phyloP scores from a whole-genome alignment of 2,888 invertebrate genomes.

The Stenurella melanura region DNA sequence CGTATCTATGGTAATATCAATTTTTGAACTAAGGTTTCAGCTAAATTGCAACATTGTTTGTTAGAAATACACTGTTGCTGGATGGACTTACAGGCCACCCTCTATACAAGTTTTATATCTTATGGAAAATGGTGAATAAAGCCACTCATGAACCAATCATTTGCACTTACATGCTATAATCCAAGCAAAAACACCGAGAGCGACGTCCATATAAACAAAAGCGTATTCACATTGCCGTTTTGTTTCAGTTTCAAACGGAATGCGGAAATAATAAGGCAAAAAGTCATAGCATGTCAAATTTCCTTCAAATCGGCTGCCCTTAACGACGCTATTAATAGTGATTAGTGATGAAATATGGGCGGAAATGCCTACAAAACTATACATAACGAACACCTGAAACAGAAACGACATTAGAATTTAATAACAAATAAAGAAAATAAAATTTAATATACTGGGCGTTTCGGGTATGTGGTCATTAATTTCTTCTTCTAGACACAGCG shows the following conservation, averaged over 20 bases:
- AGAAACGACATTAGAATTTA: constrained; percentile 20
- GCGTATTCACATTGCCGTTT: constrained; percentile 50
- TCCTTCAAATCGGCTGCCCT: constrained; percentile 45
- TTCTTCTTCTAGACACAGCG: too few species aligned
- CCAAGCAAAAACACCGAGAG: constrained; percentile 53
- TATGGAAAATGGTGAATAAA: too few species aligned
- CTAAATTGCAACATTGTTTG: too few species aligned
- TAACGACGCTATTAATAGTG: constrained; percentile 45
- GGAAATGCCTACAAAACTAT: constrained; percentile 55
- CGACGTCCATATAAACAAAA: constrained; percentile 56
- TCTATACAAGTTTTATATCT: too few species aligned
- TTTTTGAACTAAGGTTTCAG: too few species aligned
- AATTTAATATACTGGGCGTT: too few species aligned
- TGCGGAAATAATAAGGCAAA: constrained; percentile 55
- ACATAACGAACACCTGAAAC: constrained; percentile 51
- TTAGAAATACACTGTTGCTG: too few species aligned
- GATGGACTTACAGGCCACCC: too few species aligned
- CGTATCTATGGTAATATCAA: too few species aligned
- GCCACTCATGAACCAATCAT: too few species aligned
- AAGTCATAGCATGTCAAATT: constrained; percentile 56
- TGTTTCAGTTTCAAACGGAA: constrained; percentile 53
- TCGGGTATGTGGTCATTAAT: too few species aligned
- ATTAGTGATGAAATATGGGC: constrained; percentile 55
- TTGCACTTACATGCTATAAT: constrained; percentile 58
- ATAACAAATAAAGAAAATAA: too few species aligned